A percentile compares a stretch with the other conserved stretches of the same genome.
Conservation (phyloP, 23 tunicate genomes). For the Corella eumyota region DNA sequence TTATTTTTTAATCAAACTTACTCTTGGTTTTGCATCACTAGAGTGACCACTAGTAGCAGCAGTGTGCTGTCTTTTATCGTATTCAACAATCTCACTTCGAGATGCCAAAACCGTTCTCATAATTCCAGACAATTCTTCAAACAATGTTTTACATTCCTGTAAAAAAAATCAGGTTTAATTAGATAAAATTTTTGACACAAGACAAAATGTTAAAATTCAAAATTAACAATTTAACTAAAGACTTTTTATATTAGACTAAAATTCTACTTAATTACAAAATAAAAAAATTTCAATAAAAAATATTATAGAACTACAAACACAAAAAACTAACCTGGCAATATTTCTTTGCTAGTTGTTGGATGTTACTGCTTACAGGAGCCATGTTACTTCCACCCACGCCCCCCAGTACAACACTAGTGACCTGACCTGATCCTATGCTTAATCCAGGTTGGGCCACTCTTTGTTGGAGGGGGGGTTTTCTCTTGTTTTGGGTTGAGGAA, state of each 20-base stretch:
- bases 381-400: not conserved
- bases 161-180: no score
- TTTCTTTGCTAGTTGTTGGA: slow-evolving; percentile 76
- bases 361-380: slow-evolving; percentile 60
- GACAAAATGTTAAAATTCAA: no score
- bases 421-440: no score
- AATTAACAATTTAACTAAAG: no score
- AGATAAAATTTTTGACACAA: no score
- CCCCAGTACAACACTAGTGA: not conserved
- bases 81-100: slow-evolving; percentile 71
- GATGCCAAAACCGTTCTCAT: slow-evolving; percentile 83
- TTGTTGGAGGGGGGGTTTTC: slow-evolving; percentile 1
- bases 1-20: slow-evolving; percentile 5
- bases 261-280: no score
- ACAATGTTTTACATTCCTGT: slow-evolving; percentile 65
- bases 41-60: slow-evolving; percentile 20
- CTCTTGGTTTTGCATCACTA: slow-evolving; percentile 10
- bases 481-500: not conserved
- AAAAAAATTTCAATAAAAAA: no score
- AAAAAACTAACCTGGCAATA: slow-evolving; percentile 75
- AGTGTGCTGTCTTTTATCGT: slow-evolving; percentile 56
- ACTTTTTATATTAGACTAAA: no score
- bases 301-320: no score
- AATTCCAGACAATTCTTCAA: slow-evolving; percentile 61
- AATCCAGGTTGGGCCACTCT: no score